Conservation (phyloP, 2,113 vertebrate genomes). For the Microcebus ravelobensis region DNA sequence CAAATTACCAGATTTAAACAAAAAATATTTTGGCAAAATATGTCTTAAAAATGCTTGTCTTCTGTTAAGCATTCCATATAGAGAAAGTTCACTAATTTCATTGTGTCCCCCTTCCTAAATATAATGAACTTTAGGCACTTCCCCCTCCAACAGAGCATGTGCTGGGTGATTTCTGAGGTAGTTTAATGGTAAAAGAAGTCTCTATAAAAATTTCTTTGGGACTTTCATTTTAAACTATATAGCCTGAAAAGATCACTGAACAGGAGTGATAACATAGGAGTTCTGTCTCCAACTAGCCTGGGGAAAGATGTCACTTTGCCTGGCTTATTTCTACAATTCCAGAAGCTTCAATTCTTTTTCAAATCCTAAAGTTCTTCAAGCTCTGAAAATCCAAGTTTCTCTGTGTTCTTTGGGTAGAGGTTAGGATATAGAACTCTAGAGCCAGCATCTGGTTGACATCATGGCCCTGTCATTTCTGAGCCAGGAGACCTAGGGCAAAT, state of each 20-base stretch:
- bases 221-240: not conserved
- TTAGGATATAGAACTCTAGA: not conserved
- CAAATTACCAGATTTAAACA: not conserved
- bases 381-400: constrained; percentile 4
- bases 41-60: not conserved
- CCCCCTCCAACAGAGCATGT: not conserved
- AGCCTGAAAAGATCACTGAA: not conserved
- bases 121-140: not conserved
- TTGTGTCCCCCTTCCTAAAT: not conserved
- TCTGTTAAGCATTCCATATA: not conserved
- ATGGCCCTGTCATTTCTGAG: not conserved
- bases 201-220: not conserved
- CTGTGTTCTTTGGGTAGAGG: not conserved
- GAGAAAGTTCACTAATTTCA: not conserved
- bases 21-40: not conserved
- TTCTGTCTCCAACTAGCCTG: not conserved
- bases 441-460: not conserved
- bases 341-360: not conserved
- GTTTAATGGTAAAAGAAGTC: not conserved
- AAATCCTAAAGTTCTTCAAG: not conserved
- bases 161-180: not conserved
- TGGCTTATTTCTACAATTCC: not conserved
- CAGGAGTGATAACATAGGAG: not conserved
- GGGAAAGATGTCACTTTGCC: not conserved
- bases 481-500: not conserved